Conservation (phyloP, 1,140 invertebrate genomes). For the Xylocopa sonorina region DNA sequence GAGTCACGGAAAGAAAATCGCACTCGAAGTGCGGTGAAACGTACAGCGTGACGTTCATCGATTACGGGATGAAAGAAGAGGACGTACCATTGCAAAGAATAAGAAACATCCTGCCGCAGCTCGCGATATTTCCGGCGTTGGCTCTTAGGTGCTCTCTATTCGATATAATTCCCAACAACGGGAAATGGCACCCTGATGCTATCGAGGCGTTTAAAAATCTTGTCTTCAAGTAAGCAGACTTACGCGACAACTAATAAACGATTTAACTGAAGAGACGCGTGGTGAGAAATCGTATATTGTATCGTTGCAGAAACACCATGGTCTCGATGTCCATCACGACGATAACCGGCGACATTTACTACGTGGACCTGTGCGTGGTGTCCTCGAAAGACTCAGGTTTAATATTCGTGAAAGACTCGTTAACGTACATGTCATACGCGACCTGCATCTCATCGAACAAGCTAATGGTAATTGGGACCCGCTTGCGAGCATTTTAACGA, state of each 20-base stretch:
- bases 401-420: slow-evolving; percentile 77
- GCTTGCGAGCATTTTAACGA: background rate
- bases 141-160: slow-evolving; percentile 79
- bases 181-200: slow-evolving; percentile 78
- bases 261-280: too few species aligned
- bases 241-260: background rate
- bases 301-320: slow-evolving; percentile 10
- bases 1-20: slow-evolving; percentile 37
- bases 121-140: slow-evolving; percentile 69
- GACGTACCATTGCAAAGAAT: slow-evolving; percentile 59
- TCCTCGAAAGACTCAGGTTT: slow-evolving; percentile 54
- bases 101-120: slow-evolving; percentile 52
- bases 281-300: too few species aligned
- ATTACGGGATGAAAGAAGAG: slow-evolving; percentile 66
- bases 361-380: slow-evolving; percentile 35
- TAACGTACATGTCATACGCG: slow-evolving; percentile 68
- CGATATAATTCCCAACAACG: slow-evolving; percentile 77
- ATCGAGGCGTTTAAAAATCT: slow-evolving; percentile 74
- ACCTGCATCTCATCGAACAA: slow-evolving; percentile 46
- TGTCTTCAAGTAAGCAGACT: slow-evolving; percentile 77
- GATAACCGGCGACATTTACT: background rate
- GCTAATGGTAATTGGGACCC: slow-evolving; percentile 57
- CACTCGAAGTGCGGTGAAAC: background rate
- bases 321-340: slow-evolving; percentile 29
- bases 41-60: slow-evolving; percentile 67